Base-by-base conservation (phyloP, 2,888 invertebrate species). In the Tachystola acroxantha region DNA sequence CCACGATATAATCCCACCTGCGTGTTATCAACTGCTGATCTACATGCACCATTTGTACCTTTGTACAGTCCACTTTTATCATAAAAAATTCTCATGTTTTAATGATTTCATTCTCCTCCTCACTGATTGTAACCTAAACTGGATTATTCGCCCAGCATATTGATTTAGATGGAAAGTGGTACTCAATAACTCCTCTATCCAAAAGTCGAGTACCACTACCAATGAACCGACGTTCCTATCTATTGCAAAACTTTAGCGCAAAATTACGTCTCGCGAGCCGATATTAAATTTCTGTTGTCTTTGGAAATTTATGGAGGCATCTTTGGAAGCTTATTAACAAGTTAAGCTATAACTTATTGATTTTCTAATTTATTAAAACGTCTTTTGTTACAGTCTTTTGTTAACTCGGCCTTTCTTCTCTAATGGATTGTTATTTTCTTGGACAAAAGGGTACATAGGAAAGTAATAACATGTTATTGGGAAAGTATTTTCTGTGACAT, bases 221-320 rank as follows among this genome's bases (percentile, higher is more conserved):
- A 73, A 70, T 71, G 67, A 67, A 58, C 48, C 60, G 44, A 73
- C 73, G 57, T 73, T 68, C 62, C 68, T 72, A 80, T 75, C 78
- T 78, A 79, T 81, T 77, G 70, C 66, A 59, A 73, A 82, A 82
- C 73, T 81, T 82, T 59, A 63, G 53, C 63, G 71, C 66, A 73
- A 75, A 79, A 80, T 79, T 77, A 77, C 72, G 68, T 71, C 70
- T 75, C 78, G 72, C 71, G 65, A 62, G 55, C 51, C 59, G 71
- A 79, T 81, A 82, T 82, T 80, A 82, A 81, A 82, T 81, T 81
- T 79, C 77, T 72, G 64, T 76, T 78, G 77, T 77, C 76, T 73
- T 64, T 61, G 62, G 44, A 64, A 78, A 81, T 79, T 81, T 81
- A 80, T 54, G 57, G 50, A 52, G 53, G 50, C 56, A 52, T 62